phyloP scores from a whole-genome alignment of 2,797 vertebrate species.

The Muscicapa striata region DNA sequence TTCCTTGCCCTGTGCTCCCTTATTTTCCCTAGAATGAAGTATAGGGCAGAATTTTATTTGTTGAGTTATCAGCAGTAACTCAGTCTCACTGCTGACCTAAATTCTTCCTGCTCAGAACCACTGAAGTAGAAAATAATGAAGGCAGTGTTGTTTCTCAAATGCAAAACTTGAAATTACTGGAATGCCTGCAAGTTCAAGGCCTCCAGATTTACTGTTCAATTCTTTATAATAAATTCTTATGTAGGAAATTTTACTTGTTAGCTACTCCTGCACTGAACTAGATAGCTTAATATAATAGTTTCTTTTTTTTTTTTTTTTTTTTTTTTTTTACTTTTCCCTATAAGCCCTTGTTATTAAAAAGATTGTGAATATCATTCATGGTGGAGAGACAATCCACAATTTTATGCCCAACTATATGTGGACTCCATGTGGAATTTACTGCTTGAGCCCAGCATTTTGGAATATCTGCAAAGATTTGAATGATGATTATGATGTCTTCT shows the following conservation, averaged over 20 bases:
- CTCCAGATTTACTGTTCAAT: not conserved
- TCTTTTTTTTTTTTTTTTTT: fast-evolving
- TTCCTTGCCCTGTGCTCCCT: slow-evolving; percentile 62
- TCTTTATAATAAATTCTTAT: not conserved
- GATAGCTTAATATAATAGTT: not conserved
- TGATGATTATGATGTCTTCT: not conserved
- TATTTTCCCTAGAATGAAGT: slow-evolving; percentile 72
- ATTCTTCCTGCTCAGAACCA: slow-evolving; percentile 53
- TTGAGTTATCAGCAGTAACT: slow-evolving; percentile 67
- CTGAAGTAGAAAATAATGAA: slow-evolving; percentile 71
- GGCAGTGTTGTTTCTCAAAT: slow-evolving; percentile 57
- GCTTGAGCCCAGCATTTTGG: not conserved
- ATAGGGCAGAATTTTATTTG: slow-evolving; percentile 68
- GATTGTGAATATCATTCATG: not conserved
- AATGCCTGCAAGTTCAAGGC: slow-evolving; percentile 37
- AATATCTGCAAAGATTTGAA: not conserved
- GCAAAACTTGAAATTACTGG: slow-evolving; percentile 50
- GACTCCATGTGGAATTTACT: not conserved
- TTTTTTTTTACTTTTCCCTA: fast-evolving
- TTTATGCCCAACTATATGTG: not conserved
- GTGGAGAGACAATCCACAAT: not conserved
- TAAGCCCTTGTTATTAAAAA: not conserved
- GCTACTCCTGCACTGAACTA: not conserved
- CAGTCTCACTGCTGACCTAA: slow-evolving; percentile 69
- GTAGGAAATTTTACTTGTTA: not conserved